phyloP scores from a whole-genome alignment of 1,140 invertebrate species.

The Aleiodes sp. region DNA sequence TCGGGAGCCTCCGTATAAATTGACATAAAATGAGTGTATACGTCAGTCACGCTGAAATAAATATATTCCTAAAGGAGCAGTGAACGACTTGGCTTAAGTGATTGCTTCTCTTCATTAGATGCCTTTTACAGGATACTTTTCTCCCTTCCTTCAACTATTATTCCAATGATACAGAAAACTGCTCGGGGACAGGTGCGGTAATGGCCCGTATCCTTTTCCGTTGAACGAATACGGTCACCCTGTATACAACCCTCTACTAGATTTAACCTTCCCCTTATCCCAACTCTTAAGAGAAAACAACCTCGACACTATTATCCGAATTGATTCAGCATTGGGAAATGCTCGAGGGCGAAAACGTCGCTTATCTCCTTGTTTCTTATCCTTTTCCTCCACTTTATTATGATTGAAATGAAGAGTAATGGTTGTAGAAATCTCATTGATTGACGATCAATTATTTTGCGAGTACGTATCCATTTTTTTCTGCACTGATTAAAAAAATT shows the following conservation, averaged over 20 bases:
- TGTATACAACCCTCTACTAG: neutral
- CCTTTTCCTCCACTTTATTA: neutral
- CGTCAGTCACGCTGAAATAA: neutral
- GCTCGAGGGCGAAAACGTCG: neutral
- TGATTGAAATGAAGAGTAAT: too few species aligned
- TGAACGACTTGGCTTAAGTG: slow-evolving; percentile 15
- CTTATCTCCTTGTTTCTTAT: neutral
- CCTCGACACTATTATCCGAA: neutral
- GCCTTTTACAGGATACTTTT: slow-evolving; percentile 7
- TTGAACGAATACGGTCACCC: neutral
- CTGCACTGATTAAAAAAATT: too few species aligned
- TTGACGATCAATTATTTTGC: too few species aligned
- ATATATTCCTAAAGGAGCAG: neutral
- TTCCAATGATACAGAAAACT: neutral
- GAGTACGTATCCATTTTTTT: too few species aligned
- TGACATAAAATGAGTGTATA: too few species aligned
- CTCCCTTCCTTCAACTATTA: neutral
- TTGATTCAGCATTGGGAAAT: neutral
- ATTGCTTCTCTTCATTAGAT: slow-evolving; percentile 18
- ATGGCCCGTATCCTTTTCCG: neutral
- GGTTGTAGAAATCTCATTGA: too few species aligned
- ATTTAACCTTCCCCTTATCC: neutral
- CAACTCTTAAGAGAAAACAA: too few species aligned
- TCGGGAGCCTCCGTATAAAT: too few species aligned
- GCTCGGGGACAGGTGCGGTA: neutral